Conservation (phyloP, 1,140 invertebrate genomes). For the Eulimnadia texana region DNA sequence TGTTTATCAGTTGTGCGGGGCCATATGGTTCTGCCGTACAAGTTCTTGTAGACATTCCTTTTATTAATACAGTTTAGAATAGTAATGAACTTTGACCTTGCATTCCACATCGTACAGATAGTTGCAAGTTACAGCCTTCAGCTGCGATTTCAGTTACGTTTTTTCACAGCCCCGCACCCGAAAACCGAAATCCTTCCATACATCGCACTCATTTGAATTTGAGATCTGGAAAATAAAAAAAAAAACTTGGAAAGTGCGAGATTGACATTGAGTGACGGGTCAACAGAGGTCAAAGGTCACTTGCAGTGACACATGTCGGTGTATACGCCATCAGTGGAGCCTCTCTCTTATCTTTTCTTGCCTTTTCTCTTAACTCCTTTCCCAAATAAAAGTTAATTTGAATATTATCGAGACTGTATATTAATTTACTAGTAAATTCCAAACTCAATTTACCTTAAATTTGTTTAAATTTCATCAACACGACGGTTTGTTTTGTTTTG, state of each 20-base stretch:
- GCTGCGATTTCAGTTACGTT: too few species aligned
- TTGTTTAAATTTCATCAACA: too few species aligned
- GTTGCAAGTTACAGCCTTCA: too few species aligned
- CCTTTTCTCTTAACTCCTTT: background rate
- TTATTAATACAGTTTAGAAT: background rate
- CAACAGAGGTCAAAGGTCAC: background rate
- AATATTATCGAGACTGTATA: background rate
- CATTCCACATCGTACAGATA: too few species aligned
- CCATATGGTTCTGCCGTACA: background rate
- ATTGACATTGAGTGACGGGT: background rate
- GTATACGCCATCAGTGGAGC: background rate
- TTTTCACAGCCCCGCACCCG: too few species aligned
- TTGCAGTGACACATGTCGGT: background rate
- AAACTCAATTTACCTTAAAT: too few species aligned
- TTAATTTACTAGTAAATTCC: too few species aligned
- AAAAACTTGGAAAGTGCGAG: background rate
- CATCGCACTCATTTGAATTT: background rate
- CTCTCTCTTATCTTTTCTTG: background rate
- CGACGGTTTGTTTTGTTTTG: too few species aligned
- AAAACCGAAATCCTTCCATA: too few species aligned
- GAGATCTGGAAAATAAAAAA: background rate
- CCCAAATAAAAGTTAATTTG: background rate
- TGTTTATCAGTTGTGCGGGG: background rate
- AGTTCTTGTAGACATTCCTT: background rate
- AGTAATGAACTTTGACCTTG: background rate